Evolutionary conservation across 2,888 invertebrate genomes (phyloP).

Genomic region (Cenopis cana): DNA sequence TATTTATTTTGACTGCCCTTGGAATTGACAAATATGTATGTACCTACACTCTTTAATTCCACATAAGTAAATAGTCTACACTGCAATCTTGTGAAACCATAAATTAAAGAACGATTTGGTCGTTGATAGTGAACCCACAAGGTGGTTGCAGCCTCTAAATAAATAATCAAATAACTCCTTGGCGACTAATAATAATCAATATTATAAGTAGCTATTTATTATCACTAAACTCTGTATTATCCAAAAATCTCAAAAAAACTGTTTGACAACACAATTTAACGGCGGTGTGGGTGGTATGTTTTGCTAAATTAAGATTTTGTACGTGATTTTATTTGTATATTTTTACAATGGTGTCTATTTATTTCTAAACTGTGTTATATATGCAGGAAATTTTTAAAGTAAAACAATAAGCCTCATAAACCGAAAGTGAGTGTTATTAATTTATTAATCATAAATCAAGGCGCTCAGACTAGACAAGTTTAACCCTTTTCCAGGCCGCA

Average conservation of each 20-base stretch:
- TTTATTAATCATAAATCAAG: neutral
- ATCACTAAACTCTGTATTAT: neutral
- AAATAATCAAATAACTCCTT: neutral
- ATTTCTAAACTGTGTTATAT: constrained; percentile 27
- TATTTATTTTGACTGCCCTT: neutral
- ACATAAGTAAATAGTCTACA: neutral
- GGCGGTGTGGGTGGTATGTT: constrained; percentile 38
- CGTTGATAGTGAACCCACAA: neutral
- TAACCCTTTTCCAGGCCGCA: too few relatives aligned
- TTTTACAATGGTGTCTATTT: constrained; percentile 38
- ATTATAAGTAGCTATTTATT: neutral
- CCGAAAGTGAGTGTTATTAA: constrained; percentile 10
- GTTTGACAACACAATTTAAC: constrained; percentile 8
- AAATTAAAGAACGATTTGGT: neutral
- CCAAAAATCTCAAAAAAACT: constrained; percentile 19
- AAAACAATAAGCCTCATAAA: constrained; percentile 32
- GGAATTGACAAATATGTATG: neutral
- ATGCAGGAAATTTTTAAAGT: constrained; percentile 32
- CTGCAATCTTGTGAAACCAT: neutral
- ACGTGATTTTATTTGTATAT: constrained; percentile 31
- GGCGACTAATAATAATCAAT: neutral
- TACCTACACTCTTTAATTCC: neutral
- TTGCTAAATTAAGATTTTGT: constrained; percentile 37
- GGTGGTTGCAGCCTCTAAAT: neutral
- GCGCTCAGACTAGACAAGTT: neutral